Evolutionary conservation across 2,113 vertebrate species (phyloP).

Genomic region (Hoplias malabaricus): DNA sequence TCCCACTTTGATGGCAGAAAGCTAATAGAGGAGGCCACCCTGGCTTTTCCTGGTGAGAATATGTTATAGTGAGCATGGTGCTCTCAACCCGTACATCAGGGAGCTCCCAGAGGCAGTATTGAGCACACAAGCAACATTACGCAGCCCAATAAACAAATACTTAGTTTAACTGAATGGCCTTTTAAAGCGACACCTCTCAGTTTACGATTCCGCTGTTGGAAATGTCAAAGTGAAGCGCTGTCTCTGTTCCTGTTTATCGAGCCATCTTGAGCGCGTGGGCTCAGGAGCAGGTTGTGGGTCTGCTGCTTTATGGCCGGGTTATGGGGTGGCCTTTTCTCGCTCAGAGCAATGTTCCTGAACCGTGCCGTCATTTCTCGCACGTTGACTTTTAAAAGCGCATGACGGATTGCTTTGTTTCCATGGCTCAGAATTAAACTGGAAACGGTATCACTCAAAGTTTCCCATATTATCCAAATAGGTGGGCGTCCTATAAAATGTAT

Average conservation of each 20-base stretch:
- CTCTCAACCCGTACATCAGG: not conserved
- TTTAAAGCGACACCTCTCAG: conserved; percentile 59
- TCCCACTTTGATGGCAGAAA: not conserved
- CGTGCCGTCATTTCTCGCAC: conserved; percentile 66
- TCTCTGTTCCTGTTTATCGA: conserved; percentile 66
- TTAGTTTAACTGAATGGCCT: conserved; percentile 64
- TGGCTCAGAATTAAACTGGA: conserved; percentile 65
- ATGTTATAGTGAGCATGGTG: conserved; percentile 14
- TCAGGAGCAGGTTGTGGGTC: conserved; percentile 51
- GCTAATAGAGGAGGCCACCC: not conserved
- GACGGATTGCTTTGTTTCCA: conserved; percentile 60
- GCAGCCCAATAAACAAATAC: conserved; percentile 60
- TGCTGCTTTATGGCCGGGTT: conserved; percentile 63
- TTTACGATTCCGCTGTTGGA: conserved; percentile 62
- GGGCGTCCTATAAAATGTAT: conserved; percentile 67
- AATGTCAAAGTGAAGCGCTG: conserved; percentile 64
- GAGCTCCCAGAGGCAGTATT: not conserved
- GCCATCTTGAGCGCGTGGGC: conserved; percentile 61
- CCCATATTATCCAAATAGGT: conserved; percentile 71
- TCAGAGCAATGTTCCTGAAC: conserved; percentile 68
- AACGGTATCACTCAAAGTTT: conserved; percentile 68
- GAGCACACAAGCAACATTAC: conserved; percentile 22
- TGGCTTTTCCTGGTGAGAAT: conserved; percentile 17
- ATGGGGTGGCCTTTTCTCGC: conserved; percentile 67
- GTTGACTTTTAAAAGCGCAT: conserved; percentile 73